phyloP scores from a whole-genome alignment of 2,888 invertebrate species.

The Volucella inflata region DNA sequence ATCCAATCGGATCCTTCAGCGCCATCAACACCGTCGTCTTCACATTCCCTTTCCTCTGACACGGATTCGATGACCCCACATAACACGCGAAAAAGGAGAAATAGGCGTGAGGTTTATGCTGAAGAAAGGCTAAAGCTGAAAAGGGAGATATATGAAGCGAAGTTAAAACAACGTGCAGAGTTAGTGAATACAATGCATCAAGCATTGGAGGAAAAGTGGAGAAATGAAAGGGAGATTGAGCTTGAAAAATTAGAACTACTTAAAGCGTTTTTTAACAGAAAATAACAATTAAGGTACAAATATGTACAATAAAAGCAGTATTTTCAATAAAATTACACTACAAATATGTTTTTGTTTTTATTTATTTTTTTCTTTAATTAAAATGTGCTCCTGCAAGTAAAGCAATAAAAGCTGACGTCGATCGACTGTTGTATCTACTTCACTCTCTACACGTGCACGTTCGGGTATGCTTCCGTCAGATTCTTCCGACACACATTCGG shows the following conservation, averaged over 20 bases:
- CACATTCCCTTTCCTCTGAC: conserved; percentile 5
- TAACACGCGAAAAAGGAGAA: conserved; percentile 7
- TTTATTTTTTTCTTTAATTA: no score
- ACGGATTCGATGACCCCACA: conserved; percentile 9
- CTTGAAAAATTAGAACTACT: background rate
- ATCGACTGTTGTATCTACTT: no score
- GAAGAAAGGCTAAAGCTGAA: conserved; percentile 7
- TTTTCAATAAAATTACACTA: no score
- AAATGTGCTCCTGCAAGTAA: no score
- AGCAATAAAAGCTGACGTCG: no score
- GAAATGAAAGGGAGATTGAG: background rate
- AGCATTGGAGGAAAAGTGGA: conserved; percentile 3
- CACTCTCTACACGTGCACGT: background rate
- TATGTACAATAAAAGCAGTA: no score
- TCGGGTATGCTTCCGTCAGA: background rate
- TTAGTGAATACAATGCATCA: conserved; percentile 6
- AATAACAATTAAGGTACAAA: no score
- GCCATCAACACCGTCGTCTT: no score
- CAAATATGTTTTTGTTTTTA: no score
- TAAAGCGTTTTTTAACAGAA: background rate
- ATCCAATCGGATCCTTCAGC: background rate
- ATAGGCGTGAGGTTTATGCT: background rate
- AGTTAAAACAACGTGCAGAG: conserved; percentile 2
- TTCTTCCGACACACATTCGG: conserved; percentile 3
- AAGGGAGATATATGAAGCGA: conserved; percentile 4